These are phyloP conservation scores for Ceramica pisi DNA, from an alignment of 2,888 invertebrate species.

Conservation along the genomic window DNA sequence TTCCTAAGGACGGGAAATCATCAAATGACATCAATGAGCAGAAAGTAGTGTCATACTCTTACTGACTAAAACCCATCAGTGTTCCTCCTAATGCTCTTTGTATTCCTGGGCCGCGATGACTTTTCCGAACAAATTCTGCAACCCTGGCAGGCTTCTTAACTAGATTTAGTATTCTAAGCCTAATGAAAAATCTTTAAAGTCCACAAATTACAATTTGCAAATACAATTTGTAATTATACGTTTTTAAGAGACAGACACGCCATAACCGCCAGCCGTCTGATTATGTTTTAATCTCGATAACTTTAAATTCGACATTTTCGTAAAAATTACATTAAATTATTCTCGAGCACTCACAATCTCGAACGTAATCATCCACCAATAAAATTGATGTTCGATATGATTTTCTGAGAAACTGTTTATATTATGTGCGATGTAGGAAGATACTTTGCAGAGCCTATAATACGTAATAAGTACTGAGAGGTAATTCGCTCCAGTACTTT, in stretches of 20 bases:
- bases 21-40: too few species aligned
- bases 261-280: slow-evolving; percentile 66
- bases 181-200: neutral
- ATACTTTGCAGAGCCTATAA: slow-evolving; percentile 58
- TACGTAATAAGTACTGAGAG: slow-evolving; percentile 53
- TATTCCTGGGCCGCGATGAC: too few species aligned
- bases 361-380: slow-evolving; percentile 74
- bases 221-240: slow-evolving; percentile 30
- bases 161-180: too few species aligned
- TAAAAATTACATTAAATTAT: slow-evolving; percentile 79
- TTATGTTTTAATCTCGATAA: slow-evolving; percentile 79
- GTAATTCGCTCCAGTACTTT: slow-evolving; percentile 53
- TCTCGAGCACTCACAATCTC: slow-evolving; percentile 71
- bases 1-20: too few species aligned
- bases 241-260: slow-evolving; percentile 58
- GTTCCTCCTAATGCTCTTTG: too few species aligned
- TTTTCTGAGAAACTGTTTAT: slow-evolving; percentile 76
- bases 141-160: too few species aligned
- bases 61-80: too few species aligned
- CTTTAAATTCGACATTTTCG: slow-evolving; percentile 76
- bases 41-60: too few species aligned
- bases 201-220: slow-evolving; percentile 12
- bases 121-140: too few species aligned
- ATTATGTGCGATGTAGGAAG: slow-evolving; percentile 67
- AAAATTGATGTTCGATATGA: slow-evolving; percentile 77